Evolutionary conservation across 1,140 invertebrate genomes (phyloP).

Genomic region (Caenorhabditis latens): DNA sequence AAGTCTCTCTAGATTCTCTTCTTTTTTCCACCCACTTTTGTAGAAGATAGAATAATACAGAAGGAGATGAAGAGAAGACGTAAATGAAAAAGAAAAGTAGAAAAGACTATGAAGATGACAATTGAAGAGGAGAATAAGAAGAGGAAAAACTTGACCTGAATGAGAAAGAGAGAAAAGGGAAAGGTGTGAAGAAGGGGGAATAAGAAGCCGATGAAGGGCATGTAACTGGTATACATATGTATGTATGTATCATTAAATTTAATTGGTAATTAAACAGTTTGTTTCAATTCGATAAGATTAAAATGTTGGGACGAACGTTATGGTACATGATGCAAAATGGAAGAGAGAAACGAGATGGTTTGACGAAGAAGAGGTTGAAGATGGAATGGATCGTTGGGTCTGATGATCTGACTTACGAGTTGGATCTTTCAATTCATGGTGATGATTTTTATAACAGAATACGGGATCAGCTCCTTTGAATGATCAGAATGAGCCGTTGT

Average conservation of each 20-base stretch:
- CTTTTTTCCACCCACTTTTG: slow-evolving; percentile 26
- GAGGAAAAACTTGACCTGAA: slow-evolving; percentile 39
- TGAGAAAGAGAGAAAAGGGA: slow-evolving; percentile 27
- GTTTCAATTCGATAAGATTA: not conserved
- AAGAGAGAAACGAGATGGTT: not conserved
- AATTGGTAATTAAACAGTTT: not conserved
- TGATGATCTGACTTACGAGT: not conserved
- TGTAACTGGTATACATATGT: slow-evolving; percentile 25
- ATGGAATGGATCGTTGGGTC: not conserved
- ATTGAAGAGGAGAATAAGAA: not conserved
- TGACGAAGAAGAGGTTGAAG: not conserved
- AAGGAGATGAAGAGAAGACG: not conserved
- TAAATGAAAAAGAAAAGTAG: slow-evolving; percentile 24
- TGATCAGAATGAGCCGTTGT: too few relatives aligned
- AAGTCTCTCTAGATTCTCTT: not conserved
- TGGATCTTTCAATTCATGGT: not conserved
- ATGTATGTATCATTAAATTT: not conserved
- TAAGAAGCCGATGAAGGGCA: slow-evolving; percentile 41
- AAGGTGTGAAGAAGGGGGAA: slow-evolving; percentile 5
- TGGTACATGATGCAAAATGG: not conserved
- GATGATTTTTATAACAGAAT: too few relatives aligned
- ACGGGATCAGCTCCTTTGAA: too few relatives aligned
- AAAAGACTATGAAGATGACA: slow-evolving; percentile 43
- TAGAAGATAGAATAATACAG: not conserved
- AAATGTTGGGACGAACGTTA: not conserved